Evolutionary conservation across 1,140 invertebrate species (phyloP), one percentile per base, ranked within the genome.

Genomic region (Cydia fagiglandana): DNA sequence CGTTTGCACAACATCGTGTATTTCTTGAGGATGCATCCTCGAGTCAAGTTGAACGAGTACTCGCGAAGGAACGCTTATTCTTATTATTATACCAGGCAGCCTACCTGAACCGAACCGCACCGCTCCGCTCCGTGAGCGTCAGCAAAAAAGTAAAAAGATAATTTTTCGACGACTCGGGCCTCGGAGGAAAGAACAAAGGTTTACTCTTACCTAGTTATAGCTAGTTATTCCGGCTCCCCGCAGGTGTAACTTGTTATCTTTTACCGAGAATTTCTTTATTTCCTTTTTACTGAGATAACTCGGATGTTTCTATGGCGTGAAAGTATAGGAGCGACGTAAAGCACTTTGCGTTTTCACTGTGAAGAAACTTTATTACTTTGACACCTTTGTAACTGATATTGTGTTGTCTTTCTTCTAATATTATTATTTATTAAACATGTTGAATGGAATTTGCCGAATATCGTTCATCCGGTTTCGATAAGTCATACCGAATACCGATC

Each of bases 161-260:
- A 86, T 87, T 87, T 89, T 88, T 89, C 84, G 85, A 86, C 77
- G 85, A 88, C 82, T 81, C 84, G 78, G 76, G 81, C 77, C 80
- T 82, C 84, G 80, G 80, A 81, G 83, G 87, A 84, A 88, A 89
- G 87, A 90, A 91, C 88, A 91, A 91, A 90, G 88, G 85, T 84
- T 84, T 81, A 85, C 81, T 84, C 74, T 88, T 89, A 87, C 86
- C 85, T 86, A 88, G 87, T 88, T 87, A 87, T 88, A 87, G 83
- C 83, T 88, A 88, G 87, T 87, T 89, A 85, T 84, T 80, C 79
- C 78, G 79, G 81, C 81, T 86, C 84, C 85, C 85, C 85, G 86
- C 88, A 90, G 90, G 88, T 91, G 88, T 86, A 86, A 88, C 88
- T 87, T 88, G 85, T 90, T 89, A 91, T 90, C 86, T 89, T 83